Base-by-base conservation (phyloP, 2,888 invertebrate species). In the Stegophylla sp. region DNA sequence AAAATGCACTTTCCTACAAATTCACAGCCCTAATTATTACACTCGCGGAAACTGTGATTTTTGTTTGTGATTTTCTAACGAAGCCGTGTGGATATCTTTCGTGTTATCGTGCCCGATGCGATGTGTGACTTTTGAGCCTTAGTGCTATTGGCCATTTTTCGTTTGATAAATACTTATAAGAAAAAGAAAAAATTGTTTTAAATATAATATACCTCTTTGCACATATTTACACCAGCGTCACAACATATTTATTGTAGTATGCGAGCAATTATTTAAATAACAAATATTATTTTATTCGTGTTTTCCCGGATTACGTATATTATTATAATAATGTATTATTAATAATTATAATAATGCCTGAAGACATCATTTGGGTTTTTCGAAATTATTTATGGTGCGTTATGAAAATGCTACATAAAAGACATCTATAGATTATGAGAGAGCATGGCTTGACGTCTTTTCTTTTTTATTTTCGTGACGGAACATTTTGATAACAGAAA, bases 201-300 rank as follows among this genome's bases (percentile, higher is more conserved):
- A n/a, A n/a, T n/a, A n/a, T n/a, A n/a, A n/a, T n/a, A n/a, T n/a
- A n/a, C n/a, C 61, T 61, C 28, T 13, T 53, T 53, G 12, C 13
- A 15, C 48, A 13, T 43, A n/a, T 72, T 56, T 56, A 64, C 69
- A 15, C 28, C 20, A 59, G 61, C 79, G 51, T 71, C 61, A 61
- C 45, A 67, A 23, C 20, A 43, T n/a, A n/a, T n/a, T n/a, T n/a
- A n/a, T n/a, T 76, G 43, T 66, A 26, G 66, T 67, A 66, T 74
- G 9, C n/a, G 13, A 17, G 20, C n/a, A 28, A 48, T 74, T 20
- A 51, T 69, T 48, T 48, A 51, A 61, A 17, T n/a, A 59, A 69
- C 67, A 79, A 79, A 79, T 69, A 79, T 59, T 79, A 64, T 75
- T 74, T 51, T 34, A 41, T 20, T 17, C 5, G 41, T 26, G 63